Percentiles rank a stretch among this genome's conserved stretches.
phyloP scores from a whole-genome alignment of 92 coral and sea anemone genomes.

The Bergia sp. region DNA sequence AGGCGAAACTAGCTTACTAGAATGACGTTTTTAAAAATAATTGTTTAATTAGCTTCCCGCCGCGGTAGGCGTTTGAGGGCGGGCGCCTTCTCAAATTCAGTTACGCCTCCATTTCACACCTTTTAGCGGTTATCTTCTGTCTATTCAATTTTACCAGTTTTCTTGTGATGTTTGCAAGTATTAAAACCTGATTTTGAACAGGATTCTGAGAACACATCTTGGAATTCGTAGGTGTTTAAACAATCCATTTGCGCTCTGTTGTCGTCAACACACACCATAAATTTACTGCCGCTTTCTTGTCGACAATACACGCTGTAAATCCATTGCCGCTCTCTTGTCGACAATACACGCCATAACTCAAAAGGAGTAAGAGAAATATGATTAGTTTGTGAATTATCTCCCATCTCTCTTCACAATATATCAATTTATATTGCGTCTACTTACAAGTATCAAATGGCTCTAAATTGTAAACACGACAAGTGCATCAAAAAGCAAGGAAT shows the following conservation, averaged over 20 bases:
- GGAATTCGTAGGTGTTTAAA: not conserved
- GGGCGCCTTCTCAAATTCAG: not conserved
- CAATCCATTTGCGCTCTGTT: too few species aligned
- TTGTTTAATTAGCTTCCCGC: slow-evolving; percentile 10
- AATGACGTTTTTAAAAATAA: not conserved
- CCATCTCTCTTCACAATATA: too few species aligned
- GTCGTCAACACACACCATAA: too few species aligned
- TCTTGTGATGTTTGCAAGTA: not conserved
- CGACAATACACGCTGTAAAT: too few species aligned
- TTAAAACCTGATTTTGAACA: not conserved
- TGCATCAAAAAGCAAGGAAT: too few species aligned
- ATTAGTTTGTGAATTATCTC: not conserved
- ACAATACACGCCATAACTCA: not conserved
- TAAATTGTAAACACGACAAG: too few species aligned
- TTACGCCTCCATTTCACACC: slow-evolving; percentile 6
- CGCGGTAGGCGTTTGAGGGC: not conserved
- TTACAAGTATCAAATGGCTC: too few species aligned
- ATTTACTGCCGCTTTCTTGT: not conserved
- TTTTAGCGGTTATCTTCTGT: not conserved
- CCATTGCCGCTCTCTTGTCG: not conserved
- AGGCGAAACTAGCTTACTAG: too few species aligned
- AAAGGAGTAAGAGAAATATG: too few species aligned
- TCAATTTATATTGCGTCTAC: too few species aligned
- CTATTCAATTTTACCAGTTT: not conserved
- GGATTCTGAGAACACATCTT: not conserved